These are phyloP conservation scores for Pseudoips prasinana DNA, from an alignment of 2,888 invertebrate genomes.

Conservation along the genomic window DNA sequence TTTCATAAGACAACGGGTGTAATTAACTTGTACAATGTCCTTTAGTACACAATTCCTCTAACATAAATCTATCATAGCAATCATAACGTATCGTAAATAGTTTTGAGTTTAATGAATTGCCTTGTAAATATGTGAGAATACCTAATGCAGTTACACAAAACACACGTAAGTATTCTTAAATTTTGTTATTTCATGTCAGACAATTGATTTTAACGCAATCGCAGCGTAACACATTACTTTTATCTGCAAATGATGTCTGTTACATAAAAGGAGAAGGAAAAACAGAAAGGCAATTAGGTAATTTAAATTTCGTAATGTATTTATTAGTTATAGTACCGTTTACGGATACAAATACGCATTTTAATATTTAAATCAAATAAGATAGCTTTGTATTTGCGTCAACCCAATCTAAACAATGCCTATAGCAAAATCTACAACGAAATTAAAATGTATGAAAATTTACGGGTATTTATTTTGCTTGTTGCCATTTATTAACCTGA, in stretches of 20 bases:
- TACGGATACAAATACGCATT: conserved; percentile 20
- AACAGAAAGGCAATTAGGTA: conserved; percentile 31
- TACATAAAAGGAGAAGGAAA: conserved; percentile 30
- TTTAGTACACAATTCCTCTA: conserved; percentile 12
- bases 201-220: conserved; percentile 20
- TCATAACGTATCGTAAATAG: too few relatives aligned
- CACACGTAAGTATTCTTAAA: too few relatives aligned
- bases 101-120: too few relatives aligned
- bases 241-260: conserved; percentile 28
- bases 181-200: background rate
- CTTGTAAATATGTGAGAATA: too few relatives aligned
- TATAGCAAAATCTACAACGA: too few relatives aligned
- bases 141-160: too few relatives aligned
- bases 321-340: conserved; percentile 21
- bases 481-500: too few relatives aligned
- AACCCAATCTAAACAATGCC: too few relatives aligned
- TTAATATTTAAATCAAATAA: too few relatives aligned
- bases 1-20: conserved; percentile 21
- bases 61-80: conserved; percentile 25
- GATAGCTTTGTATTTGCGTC: too few relatives aligned
- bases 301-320: conserved; percentile 27
- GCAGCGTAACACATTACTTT: conserved; percentile 26
- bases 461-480: too few relatives aligned
- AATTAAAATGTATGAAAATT: too few relatives aligned
- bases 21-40: conserved; percentile 26